Percentiles rank a stretch among this genome's conserved stretches.
These are phyloP conservation scores for Tychaedon coryphoeus DNA, from an alignment of 2,113 vertebrate genomes.

Conservation along the genomic window DNA sequence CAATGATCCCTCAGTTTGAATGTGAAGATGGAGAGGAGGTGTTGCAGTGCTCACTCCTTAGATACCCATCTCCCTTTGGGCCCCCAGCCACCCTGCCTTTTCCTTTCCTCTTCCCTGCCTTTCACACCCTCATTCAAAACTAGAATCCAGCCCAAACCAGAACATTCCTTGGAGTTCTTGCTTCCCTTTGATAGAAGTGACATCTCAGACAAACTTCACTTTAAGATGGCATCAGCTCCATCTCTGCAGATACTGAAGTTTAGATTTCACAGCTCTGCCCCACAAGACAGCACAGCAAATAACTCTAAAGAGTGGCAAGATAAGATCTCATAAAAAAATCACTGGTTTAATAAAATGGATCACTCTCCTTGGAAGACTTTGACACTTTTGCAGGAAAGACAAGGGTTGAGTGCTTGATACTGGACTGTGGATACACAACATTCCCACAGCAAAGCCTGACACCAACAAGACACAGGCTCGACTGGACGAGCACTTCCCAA, in stretches of 20 bases:
- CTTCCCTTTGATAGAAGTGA: not conserved
- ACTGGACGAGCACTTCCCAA: not conserved
- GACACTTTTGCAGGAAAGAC: not conserved
- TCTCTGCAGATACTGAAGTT: not conserved
- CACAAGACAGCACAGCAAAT: not conserved
- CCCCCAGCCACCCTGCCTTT: not conserved
- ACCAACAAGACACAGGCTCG: accelerated
- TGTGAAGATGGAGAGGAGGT: not conserved
- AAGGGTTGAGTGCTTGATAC: not conserved
- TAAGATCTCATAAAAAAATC: not conserved
- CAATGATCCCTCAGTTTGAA: not conserved
- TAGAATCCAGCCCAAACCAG: not conserved
- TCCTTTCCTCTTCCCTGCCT: not conserved
- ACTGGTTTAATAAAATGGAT: not conserved
- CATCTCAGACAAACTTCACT: not conserved
- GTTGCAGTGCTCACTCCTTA: not conserved
- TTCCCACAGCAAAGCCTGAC: not conserved
- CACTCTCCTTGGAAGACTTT: not conserved
- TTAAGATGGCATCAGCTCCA: not conserved
- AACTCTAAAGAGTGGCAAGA: not conserved
- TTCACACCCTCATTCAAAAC: not conserved
- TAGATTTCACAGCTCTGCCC: not conserved
- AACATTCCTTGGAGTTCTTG: not conserved
- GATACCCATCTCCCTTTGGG: not conserved
- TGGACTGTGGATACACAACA: not conserved